Base-by-base conservation (phyloP, 2,113 vertebrate species). In the Pyxicephalus adspersus region DNA sequence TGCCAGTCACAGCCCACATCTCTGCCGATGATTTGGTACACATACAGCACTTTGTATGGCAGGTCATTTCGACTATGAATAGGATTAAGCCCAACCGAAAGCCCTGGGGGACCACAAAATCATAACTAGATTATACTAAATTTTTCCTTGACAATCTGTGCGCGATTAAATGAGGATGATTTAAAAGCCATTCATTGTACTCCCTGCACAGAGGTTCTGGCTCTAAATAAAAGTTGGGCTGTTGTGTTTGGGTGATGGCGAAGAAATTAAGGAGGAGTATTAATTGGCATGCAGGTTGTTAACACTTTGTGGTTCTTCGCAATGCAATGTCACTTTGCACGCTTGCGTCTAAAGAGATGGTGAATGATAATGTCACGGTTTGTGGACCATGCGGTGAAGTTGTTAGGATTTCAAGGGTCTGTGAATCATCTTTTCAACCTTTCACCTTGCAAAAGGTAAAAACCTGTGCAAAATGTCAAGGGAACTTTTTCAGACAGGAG, bases 31-130 rank as follows among this genome's bases (percentile, higher is more conserved):
- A 81, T 81, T 81, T 74, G 79, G 79, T 81, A 74, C 79, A 81
- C 79, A 73, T 64, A 81, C 57, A n/a, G 68, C 60, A 73, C 68
- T 52, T 57, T 81, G 52, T 60, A 81, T 74, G 79, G 79, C 79
- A 81, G 79, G 58, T 81, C 79, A 81, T 81, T 81, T 81, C 73
- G 79, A 81, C 79, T 81, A 81, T 81, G 79, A 81, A 81, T 81
- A 81, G 79, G 79, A 81, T 81, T 81, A 81, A 81, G 68, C 79
- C 68, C 71, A 73, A 81, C 79, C 61, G 68, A 81, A 81, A 81
- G 79, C 79, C 64, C 51, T 61, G 23, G 71, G 64, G 72, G 25
- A 77, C 55, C 26, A 81, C 63, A 72, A 65, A 83, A 80, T 79
- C 71, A 71, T 84, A 65, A 76, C 54, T 79, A 76, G 76, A 83